These are phyloP conservation scores for Sphecodes monilicornis DNA, from an alignment of 2,888 invertebrate genomes.

Conservation along the genomic window DNA sequence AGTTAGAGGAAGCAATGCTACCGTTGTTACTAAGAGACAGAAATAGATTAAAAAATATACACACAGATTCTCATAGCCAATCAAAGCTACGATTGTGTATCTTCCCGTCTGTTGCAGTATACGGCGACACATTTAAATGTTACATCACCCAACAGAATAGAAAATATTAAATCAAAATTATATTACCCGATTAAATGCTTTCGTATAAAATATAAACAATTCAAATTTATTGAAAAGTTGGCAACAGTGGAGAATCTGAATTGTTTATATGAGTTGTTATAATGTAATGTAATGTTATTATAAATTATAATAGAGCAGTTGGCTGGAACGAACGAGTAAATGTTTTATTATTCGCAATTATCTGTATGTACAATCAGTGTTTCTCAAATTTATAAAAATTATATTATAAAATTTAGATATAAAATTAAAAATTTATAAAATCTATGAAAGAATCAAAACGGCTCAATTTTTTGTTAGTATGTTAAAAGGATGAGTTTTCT, in stretches of 20 bases:
- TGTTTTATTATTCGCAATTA: background rate
- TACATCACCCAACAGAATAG: background rate
- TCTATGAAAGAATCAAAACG: no score
- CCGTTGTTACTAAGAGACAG: background rate
- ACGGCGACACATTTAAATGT: background rate
- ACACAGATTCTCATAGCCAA: background rate
- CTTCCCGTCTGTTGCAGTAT: background rate
- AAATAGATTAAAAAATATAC: background rate
- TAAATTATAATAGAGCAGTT: background rate
- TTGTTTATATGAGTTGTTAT: background rate
- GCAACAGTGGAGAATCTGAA: background rate
- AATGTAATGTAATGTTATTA: background rate
- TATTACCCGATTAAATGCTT: background rate
- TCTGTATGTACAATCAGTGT: no score
- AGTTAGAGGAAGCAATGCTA: background rate
- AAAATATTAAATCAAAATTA: background rate
- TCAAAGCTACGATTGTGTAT: background rate
- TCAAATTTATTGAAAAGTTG: background rate
- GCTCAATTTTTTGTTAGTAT: no score
- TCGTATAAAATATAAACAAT: no score
- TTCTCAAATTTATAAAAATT: no score
- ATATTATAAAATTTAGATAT: no score
- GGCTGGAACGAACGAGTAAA: background rate
- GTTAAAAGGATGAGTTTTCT: no score
- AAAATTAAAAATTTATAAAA: no score